These are phyloP conservation scores for Sardinella longiceps DNA, from an alignment of 2,797 vertebrate genomes.

Conservation along the genomic window DNA sequence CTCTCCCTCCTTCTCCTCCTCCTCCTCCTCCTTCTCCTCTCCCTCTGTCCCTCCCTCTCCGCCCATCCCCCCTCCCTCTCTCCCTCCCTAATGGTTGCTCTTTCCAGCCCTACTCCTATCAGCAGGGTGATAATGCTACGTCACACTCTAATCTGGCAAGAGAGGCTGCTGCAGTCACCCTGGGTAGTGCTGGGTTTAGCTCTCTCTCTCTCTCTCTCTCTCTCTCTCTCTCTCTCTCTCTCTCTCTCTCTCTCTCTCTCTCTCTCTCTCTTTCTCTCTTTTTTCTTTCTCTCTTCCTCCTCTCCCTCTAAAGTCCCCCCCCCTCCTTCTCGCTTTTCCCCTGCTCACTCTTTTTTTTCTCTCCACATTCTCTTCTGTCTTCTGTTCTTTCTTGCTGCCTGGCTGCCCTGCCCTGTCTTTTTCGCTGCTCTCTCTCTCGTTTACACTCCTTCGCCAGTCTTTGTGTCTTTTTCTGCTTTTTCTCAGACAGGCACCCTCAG, in stretches of 20 bases:
- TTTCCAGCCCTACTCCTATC: slow-evolving; percentile 66
- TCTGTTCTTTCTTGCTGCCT: slow-evolving; percentile 5
- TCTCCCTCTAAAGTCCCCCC: slow-evolving; percentile 12
- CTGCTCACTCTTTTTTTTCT: slow-evolving; percentile 3
- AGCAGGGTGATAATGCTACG: slow-evolving; percentile 77
- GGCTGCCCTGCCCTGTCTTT: not conserved
- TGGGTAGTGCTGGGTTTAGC: slow-evolving; percentile 13
- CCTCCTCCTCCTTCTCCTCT: slow-evolving; percentile 31
- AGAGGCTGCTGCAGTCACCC: slow-evolving; percentile 59
- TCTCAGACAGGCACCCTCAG: not conserved
- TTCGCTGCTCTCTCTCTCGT: slow-evolving; percentile 5
- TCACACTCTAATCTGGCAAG: slow-evolving; percentile 75
- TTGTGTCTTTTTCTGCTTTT: not conserved
- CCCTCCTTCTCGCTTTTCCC: slow-evolving; percentile 29
- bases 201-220: not conserved
- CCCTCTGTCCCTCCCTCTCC: slow-evolving; percentile 27
- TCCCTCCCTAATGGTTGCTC: slow-evolving; percentile 41
- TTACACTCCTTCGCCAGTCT: not conserved
- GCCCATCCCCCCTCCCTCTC: slow-evolving; percentile 28
- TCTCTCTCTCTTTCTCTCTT: slow-evolving; percentile 32
- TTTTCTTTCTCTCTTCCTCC: slow-evolving; percentile 25
- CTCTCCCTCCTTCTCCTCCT: slow-evolving; percentile 30
- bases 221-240: not conserved
- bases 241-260: slow-evolving; percentile 3
- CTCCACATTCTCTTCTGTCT: slow-evolving; percentile 11